These are phyloP conservation scores for Aphodius granarius DNA, from an alignment of 2,888 invertebrate genomes.

Conservation along the genomic window DNA sequence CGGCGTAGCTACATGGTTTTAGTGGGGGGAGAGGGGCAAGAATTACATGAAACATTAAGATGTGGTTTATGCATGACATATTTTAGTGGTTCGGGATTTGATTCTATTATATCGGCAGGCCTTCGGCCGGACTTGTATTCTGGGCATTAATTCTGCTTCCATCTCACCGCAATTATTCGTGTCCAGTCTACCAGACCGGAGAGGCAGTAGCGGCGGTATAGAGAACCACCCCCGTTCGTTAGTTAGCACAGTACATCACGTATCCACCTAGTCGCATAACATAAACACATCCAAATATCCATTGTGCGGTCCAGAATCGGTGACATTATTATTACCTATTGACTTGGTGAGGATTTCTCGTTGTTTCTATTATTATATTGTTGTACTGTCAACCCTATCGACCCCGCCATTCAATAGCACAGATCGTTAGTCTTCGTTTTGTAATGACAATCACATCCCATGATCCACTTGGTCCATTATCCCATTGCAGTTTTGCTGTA, in stretches of 20 bases:
- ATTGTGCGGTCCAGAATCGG: constrained; percentile 36
- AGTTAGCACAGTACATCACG: constrained; percentile 16
- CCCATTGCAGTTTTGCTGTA: constrained; percentile 29
- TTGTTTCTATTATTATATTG: constrained; percentile 44
- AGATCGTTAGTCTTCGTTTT: constrained; percentile 18
- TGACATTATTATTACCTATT: constrained; percentile 43
- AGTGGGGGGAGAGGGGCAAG: background rate
- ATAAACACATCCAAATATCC: constrained; percentile 35
- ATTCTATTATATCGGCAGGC: constrained; percentile 17
- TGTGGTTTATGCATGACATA: constrained; percentile 25
- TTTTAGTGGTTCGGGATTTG: constrained; percentile 21
- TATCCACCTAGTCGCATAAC: constrained; percentile 21
- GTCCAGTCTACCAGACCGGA: constrained; percentile 15
- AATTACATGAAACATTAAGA: constrained; percentile 24
- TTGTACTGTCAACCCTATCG: constrained; percentile 39
- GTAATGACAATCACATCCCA: background rate
- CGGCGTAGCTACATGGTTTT: background rate
- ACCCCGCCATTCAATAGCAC: constrained; percentile 27
- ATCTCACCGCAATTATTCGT: constrained; percentile 24
- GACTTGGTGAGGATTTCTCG: constrained; percentile 42
- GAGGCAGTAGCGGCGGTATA: background rate
- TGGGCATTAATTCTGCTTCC: constrained; percentile 20
- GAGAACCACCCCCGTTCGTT: constrained; percentile 5
- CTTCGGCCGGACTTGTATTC: background rate
- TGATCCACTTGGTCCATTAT: constrained; percentile 22